These are phyloP conservation scores for Cryptocheilus praepositus DNA, from an alignment of 2,888 invertebrate species.

Conservation along the genomic window DNA sequence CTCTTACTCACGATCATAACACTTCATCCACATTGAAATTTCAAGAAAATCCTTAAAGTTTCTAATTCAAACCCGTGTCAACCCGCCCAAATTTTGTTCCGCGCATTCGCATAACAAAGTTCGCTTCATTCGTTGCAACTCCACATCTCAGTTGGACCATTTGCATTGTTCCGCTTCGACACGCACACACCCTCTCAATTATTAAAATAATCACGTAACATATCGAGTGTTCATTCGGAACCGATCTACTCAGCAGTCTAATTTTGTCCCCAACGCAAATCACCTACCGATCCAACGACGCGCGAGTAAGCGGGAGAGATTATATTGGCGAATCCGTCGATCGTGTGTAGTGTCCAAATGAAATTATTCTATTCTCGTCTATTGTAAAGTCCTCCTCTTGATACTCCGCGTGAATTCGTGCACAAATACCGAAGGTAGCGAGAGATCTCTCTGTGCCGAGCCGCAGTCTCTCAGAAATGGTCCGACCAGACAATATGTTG, in stretches of 20 bases:
- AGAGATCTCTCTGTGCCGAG: constrained; percentile 30
- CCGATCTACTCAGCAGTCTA: not conserved
- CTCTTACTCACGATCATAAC: too few species aligned
- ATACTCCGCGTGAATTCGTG: constrained; percentile 30
- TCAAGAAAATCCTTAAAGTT: too few species aligned
- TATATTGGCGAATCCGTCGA: constrained; percentile 49
- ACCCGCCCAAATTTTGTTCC: too few species aligned
- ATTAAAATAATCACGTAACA: constrained; percentile 59
- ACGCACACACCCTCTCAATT: constrained; percentile 42
- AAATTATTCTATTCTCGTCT: constrained; percentile 47
- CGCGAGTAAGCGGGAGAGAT: not conserved
- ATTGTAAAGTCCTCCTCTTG: constrained; percentile 38
- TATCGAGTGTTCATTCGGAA: constrained; percentile 53
- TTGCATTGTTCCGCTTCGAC: constrained; percentile 36
- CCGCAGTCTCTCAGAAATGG: constrained; percentile 35
- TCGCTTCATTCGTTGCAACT: not conserved
- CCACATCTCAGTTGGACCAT: constrained; percentile 33
- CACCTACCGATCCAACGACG: too few species aligned
- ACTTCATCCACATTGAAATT: too few species aligned
- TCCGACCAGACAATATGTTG: constrained; percentile 67
- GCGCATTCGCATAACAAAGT: too few species aligned
- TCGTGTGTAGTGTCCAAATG: constrained; percentile 42
- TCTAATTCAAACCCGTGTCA: too few species aligned
- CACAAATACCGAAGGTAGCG: constrained; percentile 7
- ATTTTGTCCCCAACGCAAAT: constrained; percentile 40